phyloP scores from a whole-genome alignment of 2,113 vertebrate genomes.

The Callipepla californica region DNA sequence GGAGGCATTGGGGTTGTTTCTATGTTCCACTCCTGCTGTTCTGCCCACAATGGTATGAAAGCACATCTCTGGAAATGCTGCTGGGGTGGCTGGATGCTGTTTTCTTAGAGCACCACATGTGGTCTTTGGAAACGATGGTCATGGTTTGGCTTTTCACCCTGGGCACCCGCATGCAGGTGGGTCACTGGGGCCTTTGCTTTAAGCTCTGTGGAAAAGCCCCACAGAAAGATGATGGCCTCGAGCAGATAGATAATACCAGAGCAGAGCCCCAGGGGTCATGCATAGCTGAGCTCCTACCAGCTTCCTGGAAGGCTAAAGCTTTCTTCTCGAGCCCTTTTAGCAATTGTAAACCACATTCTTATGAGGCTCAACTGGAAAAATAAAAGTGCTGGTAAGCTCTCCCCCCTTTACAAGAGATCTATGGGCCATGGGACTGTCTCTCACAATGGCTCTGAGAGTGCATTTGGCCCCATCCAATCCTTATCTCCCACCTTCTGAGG shows the following conservation, averaged over 20 bases:
- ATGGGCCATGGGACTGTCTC: not conserved
- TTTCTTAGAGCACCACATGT: fast-evolving
- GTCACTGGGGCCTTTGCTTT: not conserved
- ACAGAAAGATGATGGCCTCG: not conserved
- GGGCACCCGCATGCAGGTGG: fast-evolving
- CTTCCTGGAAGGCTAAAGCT: constrained; percentile 14
- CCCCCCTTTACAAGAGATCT: not conserved
- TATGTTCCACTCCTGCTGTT: not conserved
- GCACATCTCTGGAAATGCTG: not conserved
- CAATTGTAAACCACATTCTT: not conserved
- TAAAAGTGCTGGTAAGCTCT: not conserved
- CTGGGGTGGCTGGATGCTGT: not conserved
- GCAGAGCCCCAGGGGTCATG: not conserved
- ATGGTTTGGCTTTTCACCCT: not conserved
- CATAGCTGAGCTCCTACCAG: not conserved
- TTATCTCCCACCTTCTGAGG: not conserved
- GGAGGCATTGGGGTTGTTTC: not conserved
- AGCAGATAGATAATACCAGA: not conserved
- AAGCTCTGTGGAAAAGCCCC: not conserved
- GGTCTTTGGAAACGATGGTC: not conserved
- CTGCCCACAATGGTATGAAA: not conserved
- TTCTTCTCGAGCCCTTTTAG: not conserved
- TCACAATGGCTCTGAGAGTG: fast-evolving
- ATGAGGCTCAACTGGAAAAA: not conserved
- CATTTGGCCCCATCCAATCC: not conserved